Evolutionary conservation across 1,140 invertebrate genomes (phyloP).

Genomic region (Pissodes strobi): DNA sequence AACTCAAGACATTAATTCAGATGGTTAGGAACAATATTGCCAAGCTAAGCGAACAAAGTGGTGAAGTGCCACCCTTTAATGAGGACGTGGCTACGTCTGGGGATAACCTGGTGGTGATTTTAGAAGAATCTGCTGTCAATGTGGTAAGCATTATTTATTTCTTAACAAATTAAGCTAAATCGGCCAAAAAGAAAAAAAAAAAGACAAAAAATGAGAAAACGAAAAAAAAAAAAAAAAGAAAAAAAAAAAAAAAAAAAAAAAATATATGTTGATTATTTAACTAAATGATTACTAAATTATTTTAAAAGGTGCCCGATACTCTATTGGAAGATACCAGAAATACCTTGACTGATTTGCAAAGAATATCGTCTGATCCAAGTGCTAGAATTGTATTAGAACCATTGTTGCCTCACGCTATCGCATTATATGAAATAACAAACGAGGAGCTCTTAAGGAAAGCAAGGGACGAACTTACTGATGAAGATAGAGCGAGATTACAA

Average conservation of each 20-base stretch:
- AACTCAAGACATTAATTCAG: slow-evolving; percentile 40
- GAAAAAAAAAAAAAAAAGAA: too few species aligned
- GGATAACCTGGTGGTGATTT: slow-evolving; percentile 43
- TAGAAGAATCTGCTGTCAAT: slow-evolving; percentile 42
- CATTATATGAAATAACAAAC: slow-evolving; percentile 35
- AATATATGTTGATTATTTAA: too few species aligned
- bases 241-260: too few species aligned
- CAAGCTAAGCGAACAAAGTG: slow-evolving; percentile 27
- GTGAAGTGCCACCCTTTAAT: neutral
- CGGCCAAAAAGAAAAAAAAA: neutral
- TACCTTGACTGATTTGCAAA: slow-evolving; percentile 32
- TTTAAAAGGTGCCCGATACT: slow-evolving; percentile 32
- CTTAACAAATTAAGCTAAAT: neutral
- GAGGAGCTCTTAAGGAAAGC: slow-evolving; percentile 38
- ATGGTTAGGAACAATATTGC: slow-evolving; percentile 49
- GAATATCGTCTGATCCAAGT: slow-evolving; percentile 16
- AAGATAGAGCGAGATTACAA: slow-evolving; percentile 38
- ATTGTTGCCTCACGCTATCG: slow-evolving; percentile 33
- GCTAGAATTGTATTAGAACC: slow-evolving; percentile 29
- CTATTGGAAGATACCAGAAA: slow-evolving; percentile 42
- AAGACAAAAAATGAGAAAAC: neutral
- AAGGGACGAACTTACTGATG: slow-evolving; percentile 40
- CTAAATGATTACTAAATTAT: neutral
- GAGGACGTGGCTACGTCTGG: neutral
- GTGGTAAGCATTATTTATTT: slow-evolving; percentile 18